Evolutionary conservation across 2,797 vertebrate species (phyloP), one percentile per base, ranked within the genome.

Genomic region (Rhabdophis nuchalis): DNA sequence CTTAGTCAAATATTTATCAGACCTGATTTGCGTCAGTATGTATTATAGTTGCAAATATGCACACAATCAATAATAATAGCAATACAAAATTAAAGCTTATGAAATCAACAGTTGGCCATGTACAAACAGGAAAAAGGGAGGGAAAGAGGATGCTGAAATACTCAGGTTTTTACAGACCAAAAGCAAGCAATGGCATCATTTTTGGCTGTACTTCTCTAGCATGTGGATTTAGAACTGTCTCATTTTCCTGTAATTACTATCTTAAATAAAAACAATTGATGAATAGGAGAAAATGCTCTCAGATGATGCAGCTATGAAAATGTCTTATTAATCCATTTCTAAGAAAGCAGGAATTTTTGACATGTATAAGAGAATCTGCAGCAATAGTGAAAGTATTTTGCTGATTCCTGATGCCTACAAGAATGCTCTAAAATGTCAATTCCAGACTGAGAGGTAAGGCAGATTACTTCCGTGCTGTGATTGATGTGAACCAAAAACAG

Each of bases 261-360:
- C 86, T 89, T 92, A 95, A 94, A 93, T 58, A 11, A 93, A 94
- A 94, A 87, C 25, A 90, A 90, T 85, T 13, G n/a, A 32, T 14
- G 4, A 25, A 2, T 23, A 87, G 93, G 94, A 93, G 11, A 90
- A 93, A 82, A 93, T 56, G 32, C 52, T 6, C 27, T 32, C 1
- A 20, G 36, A 13, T 91, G 93, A 93, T 86, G 52, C 54, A 90
- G 82, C n/a, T 14, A 68, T 16, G 93, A 88, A 56, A 89, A 50
- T 85, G 52, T 82, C n/a, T n/a, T 91, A 91, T 93, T 93, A 95
- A 94, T 72, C 57, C 10, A 89, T 13, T 88, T 23, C 89, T 89
- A 91, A 54, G 64, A 77, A 89, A 93, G 54, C 87, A 0, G 8
- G 46, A 1, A 91, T 16, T 2, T 94, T 94, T 87, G 89, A 90